Evolutionary conservation across 2,888 invertebrate genomes (phyloP).

Genomic region (Pinctada fucata): DNA sequence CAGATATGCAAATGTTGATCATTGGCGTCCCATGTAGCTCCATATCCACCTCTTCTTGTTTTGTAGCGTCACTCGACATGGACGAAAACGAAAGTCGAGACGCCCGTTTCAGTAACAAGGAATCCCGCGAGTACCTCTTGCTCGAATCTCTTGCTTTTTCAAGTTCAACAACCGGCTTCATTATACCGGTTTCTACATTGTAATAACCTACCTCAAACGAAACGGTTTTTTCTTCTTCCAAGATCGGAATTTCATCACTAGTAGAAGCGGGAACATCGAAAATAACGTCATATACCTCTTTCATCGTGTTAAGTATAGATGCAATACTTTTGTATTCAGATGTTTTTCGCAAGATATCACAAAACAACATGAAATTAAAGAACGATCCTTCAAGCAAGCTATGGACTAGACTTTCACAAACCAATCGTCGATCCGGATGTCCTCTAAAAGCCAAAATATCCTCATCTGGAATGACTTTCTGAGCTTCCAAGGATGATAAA

Average conservation of each 20-base stretch:
- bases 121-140: conserved; percentile 53
- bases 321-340: conserved; percentile 62
- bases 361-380: conserved; percentile 63
- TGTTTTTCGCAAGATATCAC: conserved; percentile 60
- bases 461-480: conserved; percentile 54
- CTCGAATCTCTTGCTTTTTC: conserved; percentile 60
- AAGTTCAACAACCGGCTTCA: conserved; percentile 69
- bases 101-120: conserved; percentile 55
- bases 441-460: conserved; percentile 62
- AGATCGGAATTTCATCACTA: conserved; percentile 54
- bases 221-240: conserved; percentile 68
- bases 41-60: conserved; percentile 51
- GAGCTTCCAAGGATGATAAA: conserved; percentile 56
- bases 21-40: conserved; percentile 65
- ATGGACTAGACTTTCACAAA: conserved; percentile 65
- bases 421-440: conserved; percentile 61
- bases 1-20: conserved; percentile 70
- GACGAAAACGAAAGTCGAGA: conserved; percentile 64
- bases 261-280: conserved; percentile 55
- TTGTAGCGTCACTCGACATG: conserved; percentile 51
- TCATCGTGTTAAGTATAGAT: conserved; percentile 67
- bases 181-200: conserved; percentile 63
- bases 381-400: conserved; percentile 58
- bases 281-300: conserved; percentile 64
- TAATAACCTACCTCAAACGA: conserved; percentile 71